These are phyloP conservation scores for Craseonycteris thonglongyai DNA, from an alignment of 2,113 vertebrate genomes.

Conservation along the genomic window DNA sequence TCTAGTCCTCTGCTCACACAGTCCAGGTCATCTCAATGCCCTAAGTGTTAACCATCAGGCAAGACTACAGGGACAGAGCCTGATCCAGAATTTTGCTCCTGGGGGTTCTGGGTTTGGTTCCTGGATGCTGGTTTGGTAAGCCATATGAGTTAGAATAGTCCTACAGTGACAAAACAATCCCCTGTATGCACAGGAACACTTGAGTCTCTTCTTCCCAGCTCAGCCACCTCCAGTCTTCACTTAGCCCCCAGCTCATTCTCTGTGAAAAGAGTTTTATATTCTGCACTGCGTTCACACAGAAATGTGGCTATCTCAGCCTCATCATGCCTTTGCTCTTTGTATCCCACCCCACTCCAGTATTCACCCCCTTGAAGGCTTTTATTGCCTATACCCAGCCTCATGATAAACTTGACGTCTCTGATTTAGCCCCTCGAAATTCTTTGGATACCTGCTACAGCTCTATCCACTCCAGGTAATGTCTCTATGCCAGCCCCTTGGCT, in stretches of 20 bases:
- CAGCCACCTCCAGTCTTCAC: background rate
- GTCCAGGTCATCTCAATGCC: background rate
- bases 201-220: background rate
- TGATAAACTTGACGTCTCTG: background rate
- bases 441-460: background rate
- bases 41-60: background rate
- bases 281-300: background rate
- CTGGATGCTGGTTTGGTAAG: background rate
- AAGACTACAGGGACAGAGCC: background rate
- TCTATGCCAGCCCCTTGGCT: background rate
- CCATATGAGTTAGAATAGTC: background rate
- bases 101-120: background rate
- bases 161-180: background rate
- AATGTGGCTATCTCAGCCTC: background rate
- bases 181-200: background rate
- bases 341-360: background rate
- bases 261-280: fast-evolving
- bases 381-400: background rate
- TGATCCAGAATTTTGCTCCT: background rate
- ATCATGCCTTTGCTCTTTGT: background rate
- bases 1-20: background rate
- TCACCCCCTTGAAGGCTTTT: background rate
- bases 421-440: background rate
- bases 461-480: background rate
- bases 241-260: background rate